Conservation (phyloP, 1,140 invertebrate species). For the Drosophila parabipectinata region DNA sequence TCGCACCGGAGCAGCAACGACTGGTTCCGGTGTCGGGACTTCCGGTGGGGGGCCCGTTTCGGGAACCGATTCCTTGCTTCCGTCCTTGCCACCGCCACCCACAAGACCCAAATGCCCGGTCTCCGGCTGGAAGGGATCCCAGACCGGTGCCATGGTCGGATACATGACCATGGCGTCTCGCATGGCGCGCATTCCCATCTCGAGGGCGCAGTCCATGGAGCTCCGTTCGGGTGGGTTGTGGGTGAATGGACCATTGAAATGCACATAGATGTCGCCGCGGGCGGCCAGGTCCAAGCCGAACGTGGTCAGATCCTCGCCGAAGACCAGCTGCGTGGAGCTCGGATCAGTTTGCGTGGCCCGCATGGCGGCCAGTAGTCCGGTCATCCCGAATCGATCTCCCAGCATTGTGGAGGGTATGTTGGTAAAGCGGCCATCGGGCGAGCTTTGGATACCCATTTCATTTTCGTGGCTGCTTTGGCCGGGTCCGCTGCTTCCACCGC, state of each 20-base stretch:
- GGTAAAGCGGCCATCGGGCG: slow-evolving; percentile 11
- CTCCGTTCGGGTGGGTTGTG: slow-evolving; percentile 43
- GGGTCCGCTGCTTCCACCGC: neutral
- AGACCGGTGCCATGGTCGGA: slow-evolving; percentile 36
- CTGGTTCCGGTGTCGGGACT: neutral
- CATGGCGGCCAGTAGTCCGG: slow-evolving; percentile 32
- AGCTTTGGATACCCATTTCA: slow-evolving; percentile 7
- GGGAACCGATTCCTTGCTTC: neutral
- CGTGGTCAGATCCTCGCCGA: slow-evolving; percentile 62
- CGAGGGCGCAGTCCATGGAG: slow-evolving; percentile 50
- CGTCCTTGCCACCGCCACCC: neutral
- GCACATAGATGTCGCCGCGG: slow-evolving; percentile 66
- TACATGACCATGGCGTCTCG: slow-evolving; percentile 51
- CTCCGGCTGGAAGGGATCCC: slow-evolving; percentile 61
- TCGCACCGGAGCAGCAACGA: neutral
- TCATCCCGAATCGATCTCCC: slow-evolving; percentile 44
- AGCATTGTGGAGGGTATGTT: slow-evolving; percentile 27
- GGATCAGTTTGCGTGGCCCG: slow-evolving; percentile 14
- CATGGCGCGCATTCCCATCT: slow-evolving; percentile 68
- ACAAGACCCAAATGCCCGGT: slow-evolving; percentile 48
- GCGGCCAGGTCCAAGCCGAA: slow-evolving; percentile 60
- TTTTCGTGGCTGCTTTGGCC: neutral
- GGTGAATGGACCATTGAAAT: slow-evolving; percentile 69
- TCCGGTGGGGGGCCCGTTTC: neutral
- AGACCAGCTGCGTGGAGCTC: slow-evolving; percentile 34